Conservation (phyloP, 2,113 vertebrate species). For the Amazona vittata region DNA sequence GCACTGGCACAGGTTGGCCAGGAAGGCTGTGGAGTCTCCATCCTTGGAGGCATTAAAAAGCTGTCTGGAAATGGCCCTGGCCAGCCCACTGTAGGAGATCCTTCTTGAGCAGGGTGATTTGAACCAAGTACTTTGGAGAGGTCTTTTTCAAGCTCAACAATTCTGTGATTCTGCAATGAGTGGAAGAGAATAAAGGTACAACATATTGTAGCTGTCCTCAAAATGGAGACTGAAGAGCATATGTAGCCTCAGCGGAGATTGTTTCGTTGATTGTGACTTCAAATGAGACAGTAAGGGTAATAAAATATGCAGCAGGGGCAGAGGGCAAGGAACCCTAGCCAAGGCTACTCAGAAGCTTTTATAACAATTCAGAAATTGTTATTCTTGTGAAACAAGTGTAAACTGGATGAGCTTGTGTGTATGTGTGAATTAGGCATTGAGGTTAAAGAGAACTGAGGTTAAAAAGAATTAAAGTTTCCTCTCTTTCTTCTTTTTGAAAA, state of each 20-base stretch:
- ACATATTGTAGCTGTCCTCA: neutral
- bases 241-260: neutral
- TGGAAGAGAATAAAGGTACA: neutral
- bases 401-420: neutral
- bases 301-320: fast-evolving
- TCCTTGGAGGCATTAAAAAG: neutral
- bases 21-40: neutral
- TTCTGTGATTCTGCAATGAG: neutral
- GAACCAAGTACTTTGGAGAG: neutral
- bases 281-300: neutral
- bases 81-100: neutral
- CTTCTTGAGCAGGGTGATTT: neutral
- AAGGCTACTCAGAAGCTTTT: neutral
- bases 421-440: neutral
- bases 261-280: neutral
- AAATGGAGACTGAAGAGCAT: neutral
- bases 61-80: neutral
- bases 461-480: neutral
- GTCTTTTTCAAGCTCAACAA: neutral
- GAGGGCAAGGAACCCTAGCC: neutral
- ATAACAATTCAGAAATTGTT: neutral
- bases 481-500: neutral
- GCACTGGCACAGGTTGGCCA: neutral
- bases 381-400: neutral
- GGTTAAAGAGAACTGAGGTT: neutral